phyloP scores from a whole-genome alignment of 2,113 vertebrate species.

The Aspidoscelis tigris region DNA sequence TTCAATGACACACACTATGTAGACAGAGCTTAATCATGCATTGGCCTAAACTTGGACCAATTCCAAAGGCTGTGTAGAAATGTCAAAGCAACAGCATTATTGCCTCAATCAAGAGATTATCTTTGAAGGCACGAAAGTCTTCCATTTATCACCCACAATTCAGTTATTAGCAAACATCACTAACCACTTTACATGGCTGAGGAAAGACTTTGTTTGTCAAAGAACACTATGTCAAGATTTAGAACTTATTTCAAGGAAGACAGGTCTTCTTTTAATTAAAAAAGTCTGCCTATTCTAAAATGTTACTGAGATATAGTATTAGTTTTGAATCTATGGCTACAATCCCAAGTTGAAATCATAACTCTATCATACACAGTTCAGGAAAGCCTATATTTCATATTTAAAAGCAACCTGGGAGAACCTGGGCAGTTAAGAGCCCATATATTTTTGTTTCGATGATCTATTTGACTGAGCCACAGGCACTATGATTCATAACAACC shows the following conservation, averaged over 20 bases:
- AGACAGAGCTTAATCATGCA: neutral
- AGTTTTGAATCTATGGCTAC: neutral
- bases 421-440: too few species aligned
- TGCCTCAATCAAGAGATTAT: neutral
- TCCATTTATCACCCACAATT: neutral
- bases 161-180: neutral
- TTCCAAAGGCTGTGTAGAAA: neutral
- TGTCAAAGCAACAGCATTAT: neutral
- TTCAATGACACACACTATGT: neutral
- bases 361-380: too few species aligned
- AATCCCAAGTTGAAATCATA: neutral
- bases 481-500: too few species aligned
- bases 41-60: neutral
- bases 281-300: too few species aligned
- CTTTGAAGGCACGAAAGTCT: neutral
- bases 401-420: neutral
- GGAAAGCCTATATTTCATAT: neutral
- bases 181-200: neutral
- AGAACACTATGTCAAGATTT: neutral
- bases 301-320: neutral
- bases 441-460: too few species aligned
- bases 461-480: too few species aligned
- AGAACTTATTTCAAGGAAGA: neutral
- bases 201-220: neutral
- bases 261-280: too few species aligned